phyloP scores from a whole-genome alignment of 92 coral and sea anemone genomes.

The Plumapathes pennacea region DNA sequence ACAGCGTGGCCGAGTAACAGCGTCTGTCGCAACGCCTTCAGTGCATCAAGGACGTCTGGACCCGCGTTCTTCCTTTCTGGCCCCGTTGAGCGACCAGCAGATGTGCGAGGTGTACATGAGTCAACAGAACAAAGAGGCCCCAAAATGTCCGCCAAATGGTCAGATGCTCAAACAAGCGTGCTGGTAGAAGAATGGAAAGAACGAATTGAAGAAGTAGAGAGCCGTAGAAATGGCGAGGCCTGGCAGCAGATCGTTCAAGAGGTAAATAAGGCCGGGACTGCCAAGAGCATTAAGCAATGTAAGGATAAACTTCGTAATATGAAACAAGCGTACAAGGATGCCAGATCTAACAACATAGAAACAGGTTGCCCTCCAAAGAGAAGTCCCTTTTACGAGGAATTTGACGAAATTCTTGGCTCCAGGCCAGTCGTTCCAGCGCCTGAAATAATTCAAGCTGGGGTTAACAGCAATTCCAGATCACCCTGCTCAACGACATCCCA shows the following conservation, averaged over 20 bases:
- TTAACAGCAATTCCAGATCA: constrained; percentile 8
- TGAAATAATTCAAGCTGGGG: constrained; percentile 20
- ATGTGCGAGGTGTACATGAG: too few species aligned
- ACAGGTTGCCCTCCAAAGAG: constrained; percentile 37
- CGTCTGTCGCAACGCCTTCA: too few species aligned
- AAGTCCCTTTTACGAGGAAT: constrained; percentile 47
- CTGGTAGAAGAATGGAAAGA: constrained; percentile 65
- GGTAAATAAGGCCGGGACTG: constrained; percentile 48
- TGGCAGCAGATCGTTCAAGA: constrained; percentile 35
- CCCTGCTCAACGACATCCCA: constrained; percentile 5
- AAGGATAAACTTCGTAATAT: constrained; percentile 52
- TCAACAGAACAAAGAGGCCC: too few species aligned
- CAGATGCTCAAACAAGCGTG: constrained; percentile 38
- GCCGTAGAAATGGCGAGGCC: constrained; percentile 37
- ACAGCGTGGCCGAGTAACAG: too few species aligned
- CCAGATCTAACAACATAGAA: constrained; percentile 41
- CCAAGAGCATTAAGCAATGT: constrained; percentile 48
- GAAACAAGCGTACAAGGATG: constrained; percentile 55
- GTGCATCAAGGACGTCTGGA: too few species aligned
- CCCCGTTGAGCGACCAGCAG: too few species aligned
- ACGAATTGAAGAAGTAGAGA: constrained; percentile 33
- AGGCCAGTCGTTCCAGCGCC: constrained; percentile 59
- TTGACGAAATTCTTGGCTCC: constrained; percentile 57
- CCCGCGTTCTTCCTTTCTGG: too few species aligned
- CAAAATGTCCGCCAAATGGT: too few species aligned